Evolutionary conservation across 2,888 invertebrate genomes (phyloP).

Genomic region (Chaetogeoica ovagalla): DNA sequence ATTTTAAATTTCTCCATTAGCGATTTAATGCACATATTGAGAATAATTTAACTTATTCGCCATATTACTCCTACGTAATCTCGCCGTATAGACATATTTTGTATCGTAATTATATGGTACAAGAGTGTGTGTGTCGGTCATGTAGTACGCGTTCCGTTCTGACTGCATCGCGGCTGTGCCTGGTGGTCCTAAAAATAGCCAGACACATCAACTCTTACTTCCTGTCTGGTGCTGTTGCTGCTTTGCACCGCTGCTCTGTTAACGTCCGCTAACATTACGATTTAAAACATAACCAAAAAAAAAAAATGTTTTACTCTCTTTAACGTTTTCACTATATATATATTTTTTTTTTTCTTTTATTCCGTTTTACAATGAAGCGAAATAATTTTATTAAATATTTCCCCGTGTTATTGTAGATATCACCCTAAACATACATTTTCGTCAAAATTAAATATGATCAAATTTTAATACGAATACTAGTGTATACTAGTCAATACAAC

Average conservation of each 20-base stretch:
- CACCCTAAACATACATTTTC: too few species aligned
- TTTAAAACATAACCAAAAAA: slow-evolving; percentile 9
- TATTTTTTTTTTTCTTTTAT: background rate
- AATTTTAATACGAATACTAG: too few species aligned
- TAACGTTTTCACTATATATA: background rate
- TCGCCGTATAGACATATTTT: background rate
- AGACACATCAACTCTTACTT: slow-evolving; percentile 49
- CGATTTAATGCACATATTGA: slow-evolving; percentile 10
- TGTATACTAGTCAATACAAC: too few species aligned
- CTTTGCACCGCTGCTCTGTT: slow-evolving; percentile 24
- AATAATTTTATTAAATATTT: too few species aligned
- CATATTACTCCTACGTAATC: background rate
- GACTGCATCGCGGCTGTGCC: slow-evolving; percentile 19
- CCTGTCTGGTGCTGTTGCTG: slow-evolving; percentile 35
- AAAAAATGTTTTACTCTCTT: background rate
- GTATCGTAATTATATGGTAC: slow-evolving; percentile 22
- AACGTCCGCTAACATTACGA: slow-evolving; percentile 23
- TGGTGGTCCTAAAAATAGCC: slow-evolving; percentile 40
- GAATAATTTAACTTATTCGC: slow-evolving; percentile 23
- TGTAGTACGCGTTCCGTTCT: slow-evolving; percentile 16
- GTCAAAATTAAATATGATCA: too few species aligned
- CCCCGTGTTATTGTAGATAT: too few species aligned
- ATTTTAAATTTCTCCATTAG: slow-evolving; percentile 17
- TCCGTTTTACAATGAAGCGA: too few species aligned
- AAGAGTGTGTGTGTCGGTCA: slow-evolving; percentile 36